These are phyloP conservation scores for Anser brachyrhynchus DNA, from an alignment of 2,113 vertebrate genomes.

Conservation along the genomic window DNA sequence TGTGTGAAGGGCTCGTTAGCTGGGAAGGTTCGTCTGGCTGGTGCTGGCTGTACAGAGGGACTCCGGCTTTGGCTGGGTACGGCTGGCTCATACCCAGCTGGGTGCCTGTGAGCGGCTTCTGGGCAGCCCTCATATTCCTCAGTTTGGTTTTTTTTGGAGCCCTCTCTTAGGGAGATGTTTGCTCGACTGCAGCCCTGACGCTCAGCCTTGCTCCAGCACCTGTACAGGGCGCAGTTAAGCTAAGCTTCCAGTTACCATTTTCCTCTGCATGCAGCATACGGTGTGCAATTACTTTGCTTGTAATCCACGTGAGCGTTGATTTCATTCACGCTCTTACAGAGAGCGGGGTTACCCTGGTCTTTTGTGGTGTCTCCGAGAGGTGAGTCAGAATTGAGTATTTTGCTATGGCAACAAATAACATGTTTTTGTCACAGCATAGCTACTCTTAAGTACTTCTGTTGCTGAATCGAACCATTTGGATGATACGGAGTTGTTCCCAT, in stretches of 20 bases:
- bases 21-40: neutral
- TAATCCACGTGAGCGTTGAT: neutral
- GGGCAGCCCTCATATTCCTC: neutral
- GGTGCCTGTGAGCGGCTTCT: rapidly evolving
- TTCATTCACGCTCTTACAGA: neutral
- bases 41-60: rapidly evolving
- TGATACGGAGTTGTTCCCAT: rapidly evolving
- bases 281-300: neutral
- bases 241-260: neutral
- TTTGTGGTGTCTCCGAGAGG: neutral
- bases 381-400: neutral
- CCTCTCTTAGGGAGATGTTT: neutral
- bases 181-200: neutral
- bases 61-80: neutral
- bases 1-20: neutral
- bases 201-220: neutral
- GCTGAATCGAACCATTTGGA: neutral
- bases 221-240: neutral
- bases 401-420: neutral
- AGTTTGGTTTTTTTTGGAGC: neutral
- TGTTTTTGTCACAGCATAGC: neutral
- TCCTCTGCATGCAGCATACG: neutral
- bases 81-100: neutral
- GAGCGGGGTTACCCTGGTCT: neutral
- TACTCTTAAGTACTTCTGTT: neutral